These are phyloP conservation scores for Siniperca chuatsi DNA, from an alignment of 2,113 vertebrate genomes.

Conservation along the genomic window DNA sequence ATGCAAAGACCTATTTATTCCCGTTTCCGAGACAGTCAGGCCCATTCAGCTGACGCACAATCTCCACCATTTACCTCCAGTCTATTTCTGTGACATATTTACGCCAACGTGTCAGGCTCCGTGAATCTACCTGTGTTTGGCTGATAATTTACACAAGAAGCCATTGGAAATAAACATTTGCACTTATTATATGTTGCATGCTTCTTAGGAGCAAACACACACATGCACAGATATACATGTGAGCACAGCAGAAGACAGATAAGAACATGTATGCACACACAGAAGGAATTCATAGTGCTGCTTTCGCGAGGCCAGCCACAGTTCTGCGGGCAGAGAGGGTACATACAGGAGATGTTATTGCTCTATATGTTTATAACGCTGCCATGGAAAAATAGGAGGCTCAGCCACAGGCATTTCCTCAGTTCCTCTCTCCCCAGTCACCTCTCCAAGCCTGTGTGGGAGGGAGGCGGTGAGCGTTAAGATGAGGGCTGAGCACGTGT, in stretches of 20 bases:
- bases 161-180: constrained; percentile 63
- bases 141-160: constrained; percentile 60
- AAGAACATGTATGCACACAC: constrained; percentile 45
- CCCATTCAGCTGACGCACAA: constrained; percentile 69
- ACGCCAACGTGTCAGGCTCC: constrained; percentile 20
- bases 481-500: constrained; percentile 42
- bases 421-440: constrained; percentile 33
- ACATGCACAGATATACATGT: constrained; percentile 2
- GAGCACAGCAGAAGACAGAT: constrained; percentile 27
- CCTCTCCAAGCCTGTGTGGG: constrained; percentile 37
- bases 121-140: constrained; percentile 58
- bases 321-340: constrained; percentile 55
- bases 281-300: constrained; percentile 65
- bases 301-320: constrained; percentile 56
- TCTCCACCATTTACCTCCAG: constrained; percentile 62
- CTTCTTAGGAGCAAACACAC: not conserved
- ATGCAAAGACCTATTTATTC: constrained; percentile 65
- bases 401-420: constrained; percentile 72
- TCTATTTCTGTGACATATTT: constrained; percentile 67
- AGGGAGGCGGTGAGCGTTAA: constrained; percentile 25
- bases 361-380: constrained; percentile 74
- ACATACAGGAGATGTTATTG: constrained; percentile 65
- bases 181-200: constrained; percentile 44
- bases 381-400: constrained; percentile 70
- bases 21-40: constrained; percentile 53